Percentiles rank a stretch among this genome's conserved stretches.
phyloP scores from a whole-genome alignment of 2,113 vertebrate species.

The Dendropsophus ebraccatus region DNA sequence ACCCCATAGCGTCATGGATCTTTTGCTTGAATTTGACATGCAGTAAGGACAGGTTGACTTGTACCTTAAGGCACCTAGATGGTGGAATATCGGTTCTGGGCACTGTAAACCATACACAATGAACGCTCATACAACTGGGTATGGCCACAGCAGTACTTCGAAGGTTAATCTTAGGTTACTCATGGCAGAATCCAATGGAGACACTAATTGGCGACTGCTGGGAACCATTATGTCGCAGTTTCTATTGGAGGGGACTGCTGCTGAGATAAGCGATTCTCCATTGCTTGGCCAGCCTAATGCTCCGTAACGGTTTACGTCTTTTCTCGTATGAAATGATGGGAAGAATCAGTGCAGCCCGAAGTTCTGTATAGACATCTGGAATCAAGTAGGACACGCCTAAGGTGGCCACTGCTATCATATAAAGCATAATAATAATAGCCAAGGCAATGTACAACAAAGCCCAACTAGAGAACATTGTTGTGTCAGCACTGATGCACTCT shows the following conservation, averaged over 20 bases:
- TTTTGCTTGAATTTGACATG: neutral
- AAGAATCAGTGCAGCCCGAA: neutral
- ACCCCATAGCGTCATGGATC: too few species aligned
- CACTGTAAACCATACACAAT: neutral
- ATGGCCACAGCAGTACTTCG: neutral
- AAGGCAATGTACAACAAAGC: too few species aligned
- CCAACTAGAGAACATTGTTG: neutral
- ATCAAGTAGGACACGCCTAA: too few species aligned
- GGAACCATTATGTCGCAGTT: neutral
- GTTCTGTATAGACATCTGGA: neutral
- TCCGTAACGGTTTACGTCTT: neutral
- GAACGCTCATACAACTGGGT: neutral
- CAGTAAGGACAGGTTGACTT: neutral
- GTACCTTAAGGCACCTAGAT: neutral
- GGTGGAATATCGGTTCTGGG: neutral
- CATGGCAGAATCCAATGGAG: conserved; percentile 8
- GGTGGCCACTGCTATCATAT: too few species aligned
- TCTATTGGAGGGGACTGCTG: neutral
- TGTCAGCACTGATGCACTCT: neutral
- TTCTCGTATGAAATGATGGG: neutral
- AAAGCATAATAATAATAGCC: too few species aligned
- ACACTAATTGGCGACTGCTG: conserved; percentile 32
- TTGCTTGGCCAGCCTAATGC: neutral
- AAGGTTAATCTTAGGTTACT: conserved; percentile 32
- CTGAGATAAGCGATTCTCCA: conserved; percentile 1